Percentiles rank a stretch among this genome's conserved stretches.
Evolutionary conservation across 92 coral and sea anemone species (phyloP).

Genomic region (Phymanthus crucifer): DNA sequence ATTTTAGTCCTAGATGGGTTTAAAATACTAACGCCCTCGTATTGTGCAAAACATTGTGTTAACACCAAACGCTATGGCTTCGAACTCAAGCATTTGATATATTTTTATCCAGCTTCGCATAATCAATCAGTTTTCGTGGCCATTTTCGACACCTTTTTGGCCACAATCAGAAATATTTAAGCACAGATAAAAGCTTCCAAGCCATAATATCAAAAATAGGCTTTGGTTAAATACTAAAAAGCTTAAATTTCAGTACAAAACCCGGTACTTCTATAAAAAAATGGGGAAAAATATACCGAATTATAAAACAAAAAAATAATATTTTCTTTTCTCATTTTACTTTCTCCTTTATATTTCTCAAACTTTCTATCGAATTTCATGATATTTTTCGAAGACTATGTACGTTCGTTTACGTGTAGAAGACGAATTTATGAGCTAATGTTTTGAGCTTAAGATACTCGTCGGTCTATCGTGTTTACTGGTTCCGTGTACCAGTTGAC

Average conservation of each 20-base stretch:
- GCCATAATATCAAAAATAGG: not conserved
- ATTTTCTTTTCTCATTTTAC: not conserved
- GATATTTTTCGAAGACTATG: not conserved
- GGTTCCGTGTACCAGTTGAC: not conserved
- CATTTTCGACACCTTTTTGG: not conserved
- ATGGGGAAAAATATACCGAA: not conserved
- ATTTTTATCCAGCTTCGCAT: not conserved
- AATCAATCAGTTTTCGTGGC: not conserved
- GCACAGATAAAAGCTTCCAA: not conserved
- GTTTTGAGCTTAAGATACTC: not conserved
- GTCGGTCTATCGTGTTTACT: too few relatives aligned
- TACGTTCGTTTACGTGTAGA: too few relatives aligned
- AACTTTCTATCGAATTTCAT: not conserved
- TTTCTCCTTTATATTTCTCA: not conserved
- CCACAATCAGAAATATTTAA: not conserved
- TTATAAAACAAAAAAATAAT: not conserved
- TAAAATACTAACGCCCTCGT: slow-evolving; percentile 37
- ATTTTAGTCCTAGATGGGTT: slow-evolving; percentile 27
- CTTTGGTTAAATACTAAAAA: not conserved
- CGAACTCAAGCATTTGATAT: not conserved
- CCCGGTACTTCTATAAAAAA: not conserved
- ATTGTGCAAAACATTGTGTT: not conserved
- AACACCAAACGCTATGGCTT: not conserved
- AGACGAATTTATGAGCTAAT: not conserved
- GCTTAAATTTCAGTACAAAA: not conserved